A percentile compares a stretch with the other conserved stretches of the same genome.
Conservation (phyloP, 2,113 vertebrate genomes). For the Sigmodon hispidus region DNA sequence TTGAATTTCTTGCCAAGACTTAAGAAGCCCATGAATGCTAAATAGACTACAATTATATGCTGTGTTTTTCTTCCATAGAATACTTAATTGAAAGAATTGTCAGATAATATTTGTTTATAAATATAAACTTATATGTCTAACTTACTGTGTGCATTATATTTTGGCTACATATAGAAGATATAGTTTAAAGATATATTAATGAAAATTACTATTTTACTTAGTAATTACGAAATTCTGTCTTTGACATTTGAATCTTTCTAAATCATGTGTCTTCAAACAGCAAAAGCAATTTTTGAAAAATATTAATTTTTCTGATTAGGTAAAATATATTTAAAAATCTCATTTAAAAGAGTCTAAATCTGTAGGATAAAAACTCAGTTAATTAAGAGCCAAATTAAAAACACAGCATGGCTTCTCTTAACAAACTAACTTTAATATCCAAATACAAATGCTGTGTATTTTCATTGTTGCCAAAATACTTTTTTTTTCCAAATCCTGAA, state of each 20-base stretch:
- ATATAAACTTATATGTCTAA: background rate
- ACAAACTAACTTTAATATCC: conserved; percentile 8
- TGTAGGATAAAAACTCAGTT: background rate
- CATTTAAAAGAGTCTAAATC: background rate
- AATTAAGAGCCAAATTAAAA: conserved; percentile 16
- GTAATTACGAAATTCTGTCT: background rate
- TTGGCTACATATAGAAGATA: background rate
- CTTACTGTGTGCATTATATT: background rate
- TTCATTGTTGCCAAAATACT: background rate
- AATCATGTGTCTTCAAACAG: background rate
- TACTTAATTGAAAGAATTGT: background rate
- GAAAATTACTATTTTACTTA: background rate
- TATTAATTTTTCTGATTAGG: background rate
- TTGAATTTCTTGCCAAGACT: background rate
- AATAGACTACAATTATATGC: background rate
- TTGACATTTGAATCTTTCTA: background rate
- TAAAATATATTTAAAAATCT: background rate
- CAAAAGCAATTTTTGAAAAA: background rate
- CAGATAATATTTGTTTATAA: background rate
- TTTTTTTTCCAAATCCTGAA: background rate
- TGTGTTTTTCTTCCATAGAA: background rate
- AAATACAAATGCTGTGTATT: background rate
- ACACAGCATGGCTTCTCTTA: background rate
- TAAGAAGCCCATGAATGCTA: background rate
- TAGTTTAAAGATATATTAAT: background rate